phyloP scores from a whole-genome alignment of 2,113 vertebrate species.

The Daboia siamensis region DNA sequence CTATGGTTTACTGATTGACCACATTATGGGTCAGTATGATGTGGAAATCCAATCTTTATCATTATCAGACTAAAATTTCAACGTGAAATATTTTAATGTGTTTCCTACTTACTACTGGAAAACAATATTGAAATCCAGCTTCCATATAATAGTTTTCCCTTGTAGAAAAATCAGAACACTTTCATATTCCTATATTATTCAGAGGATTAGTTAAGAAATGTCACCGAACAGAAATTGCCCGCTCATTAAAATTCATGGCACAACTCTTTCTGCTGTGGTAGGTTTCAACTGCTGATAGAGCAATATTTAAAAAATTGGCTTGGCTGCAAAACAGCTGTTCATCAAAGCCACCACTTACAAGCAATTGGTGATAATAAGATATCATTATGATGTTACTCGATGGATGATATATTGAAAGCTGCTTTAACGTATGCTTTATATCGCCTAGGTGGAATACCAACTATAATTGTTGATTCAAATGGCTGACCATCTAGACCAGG shows the following conservation, averaged over 20 bases:
- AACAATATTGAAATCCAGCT: neutral
- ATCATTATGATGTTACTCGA: constrained; percentile 45
- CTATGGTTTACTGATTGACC: neutral
- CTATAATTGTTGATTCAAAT: constrained; percentile 10
- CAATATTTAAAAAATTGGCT: constrained; percentile 70
- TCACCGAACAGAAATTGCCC: constrained; percentile 52
- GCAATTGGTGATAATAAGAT: constrained; percentile 65
- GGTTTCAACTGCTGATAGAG: constrained; percentile 65
- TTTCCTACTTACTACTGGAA: neutral
- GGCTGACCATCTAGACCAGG: neutral
- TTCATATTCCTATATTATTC: constrained; percentile 50
- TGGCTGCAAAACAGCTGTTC: constrained; percentile 68
- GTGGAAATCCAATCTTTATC: constrained; percentile 36
- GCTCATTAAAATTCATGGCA: constrained; percentile 69
- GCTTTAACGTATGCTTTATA: constrained; percentile 30
- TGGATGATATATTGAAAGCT: constrained; percentile 53
- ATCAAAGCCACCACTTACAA: constrained; percentile 56
- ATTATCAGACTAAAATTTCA: constrained; percentile 33
- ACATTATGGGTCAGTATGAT: neutral
- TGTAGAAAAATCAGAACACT: constrained; percentile 42
- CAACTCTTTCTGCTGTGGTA: constrained; percentile 53
- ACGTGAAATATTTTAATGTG: neutral
- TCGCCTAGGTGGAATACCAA: constrained; percentile 11
- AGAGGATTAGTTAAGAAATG: constrained; percentile 59
- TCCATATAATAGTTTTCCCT: neutral